Base-by-base conservation (phyloP, 2,888 invertebrate genomes). In the Mactromeris polynyma region DNA sequence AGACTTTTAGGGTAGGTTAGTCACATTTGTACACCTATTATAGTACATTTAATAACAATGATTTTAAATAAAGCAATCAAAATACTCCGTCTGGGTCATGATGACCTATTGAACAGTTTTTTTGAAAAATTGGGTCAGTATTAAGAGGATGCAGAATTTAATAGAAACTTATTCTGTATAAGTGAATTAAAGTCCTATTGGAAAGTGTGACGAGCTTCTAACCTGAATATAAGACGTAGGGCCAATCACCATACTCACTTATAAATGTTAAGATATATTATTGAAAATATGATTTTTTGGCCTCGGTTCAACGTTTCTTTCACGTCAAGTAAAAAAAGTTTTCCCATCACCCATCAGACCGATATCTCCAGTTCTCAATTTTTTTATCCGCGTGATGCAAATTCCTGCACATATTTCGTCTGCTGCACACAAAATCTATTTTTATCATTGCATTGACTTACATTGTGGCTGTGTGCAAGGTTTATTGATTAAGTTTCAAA, bases 371-470 rank as follows among this genome's bases (percentile, higher is more conserved):
- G 36, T 36, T 36, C 11, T 73, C 33, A 42, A 31, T 73, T 83
- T 83, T 82, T 82, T 83, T 77, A 69, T 73, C 73, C 19, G 33
- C 51, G 33, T 78, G 84, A 84, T 54, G 84, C 84, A 78, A 84
- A 84, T 84, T 84, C 84, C 84, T 84, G 84, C 84, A 54, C 84
- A 78, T 78, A 84, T 84, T 73, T 31, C 54, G 78, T 77, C 84
- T 84, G 84, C 84, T 84, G 84, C 84, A 78, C 36, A 84, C 84
- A 26, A 84, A 77, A 46, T 84, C 84, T 84, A 84, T 84, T 84
- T 84, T 84, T 84, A 84, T 78, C 84, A 36, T 9, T 78, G 84
- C 78, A 78, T 36, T 84, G 84, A 84, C 84, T 84, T 84, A 84
- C 78, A 84, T 78, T 46, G 51, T 58, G 73, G 58, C 83, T 38